Percentiles rank a stretch among this genome's conserved stretches.
Conservation (phyloP, 1,140 invertebrate species). For the Lamellibrachia luymesi region DNA sequence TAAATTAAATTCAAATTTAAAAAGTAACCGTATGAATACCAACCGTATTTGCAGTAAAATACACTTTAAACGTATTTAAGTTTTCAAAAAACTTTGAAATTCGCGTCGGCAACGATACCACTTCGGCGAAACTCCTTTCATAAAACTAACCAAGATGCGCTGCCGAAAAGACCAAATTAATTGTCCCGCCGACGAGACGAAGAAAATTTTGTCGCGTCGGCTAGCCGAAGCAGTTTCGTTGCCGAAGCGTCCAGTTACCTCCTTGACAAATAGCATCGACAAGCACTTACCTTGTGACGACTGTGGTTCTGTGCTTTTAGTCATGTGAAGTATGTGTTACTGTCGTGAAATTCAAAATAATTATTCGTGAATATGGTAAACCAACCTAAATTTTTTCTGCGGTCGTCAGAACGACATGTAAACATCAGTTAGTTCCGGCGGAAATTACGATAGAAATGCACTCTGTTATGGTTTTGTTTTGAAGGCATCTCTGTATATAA, state of each 20-base stretch:
- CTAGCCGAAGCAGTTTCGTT: no score
- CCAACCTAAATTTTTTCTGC: background rate
- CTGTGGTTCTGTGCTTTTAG: background rate
- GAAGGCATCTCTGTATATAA: background rate
- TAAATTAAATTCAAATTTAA: no score
- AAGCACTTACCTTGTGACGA: background rate
- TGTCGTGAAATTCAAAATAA: background rate
- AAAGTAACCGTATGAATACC: no score
- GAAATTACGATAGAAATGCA: background rate
- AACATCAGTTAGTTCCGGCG: background rate
- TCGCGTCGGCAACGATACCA: no score
- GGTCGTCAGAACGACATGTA: background rate
- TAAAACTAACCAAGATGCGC: no score
- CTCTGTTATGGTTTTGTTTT: background rate
- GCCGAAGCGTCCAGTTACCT: background rate
- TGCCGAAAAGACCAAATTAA: no score
- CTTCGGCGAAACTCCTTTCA: no score
- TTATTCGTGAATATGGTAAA: background rate
- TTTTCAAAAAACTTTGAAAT: no score
- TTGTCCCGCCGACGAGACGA: no score
- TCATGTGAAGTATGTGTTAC: background rate
- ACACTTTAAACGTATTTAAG: no score
- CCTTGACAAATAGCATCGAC: background rate
- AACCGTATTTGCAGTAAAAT: no score
- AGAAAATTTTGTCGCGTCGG: no score